phyloP scores from a whole-genome alignment of 2,888 invertebrate species.

The Sinhomidia bicolor region DNA sequence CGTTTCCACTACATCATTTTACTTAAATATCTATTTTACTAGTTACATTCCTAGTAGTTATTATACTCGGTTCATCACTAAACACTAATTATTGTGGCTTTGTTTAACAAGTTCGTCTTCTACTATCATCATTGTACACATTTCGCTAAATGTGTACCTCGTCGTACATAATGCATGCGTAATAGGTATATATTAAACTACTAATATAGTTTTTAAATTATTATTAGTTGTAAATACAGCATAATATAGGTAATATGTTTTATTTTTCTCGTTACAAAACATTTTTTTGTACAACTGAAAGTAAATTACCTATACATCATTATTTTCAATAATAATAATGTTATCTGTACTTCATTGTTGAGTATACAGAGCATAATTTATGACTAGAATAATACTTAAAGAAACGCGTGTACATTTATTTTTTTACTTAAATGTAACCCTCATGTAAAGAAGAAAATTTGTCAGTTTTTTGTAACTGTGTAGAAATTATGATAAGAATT shows the following conservation, averaged over 20 bases:
- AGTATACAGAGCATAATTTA: constrained; percentile 48
- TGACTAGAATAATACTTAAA: constrained; percentile 63
- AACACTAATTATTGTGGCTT: constrained; percentile 22
- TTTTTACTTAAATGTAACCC: constrained; percentile 18
- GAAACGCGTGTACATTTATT: constrained; percentile 31
- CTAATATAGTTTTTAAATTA: background rate
- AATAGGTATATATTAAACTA: background rate
- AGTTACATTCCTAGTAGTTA: background rate
- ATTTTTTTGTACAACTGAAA: constrained; percentile 54
- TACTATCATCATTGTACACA: background rate
- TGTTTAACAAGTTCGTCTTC: constrained; percentile 1
- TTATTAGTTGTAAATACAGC: background rate
- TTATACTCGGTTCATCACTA: background rate
- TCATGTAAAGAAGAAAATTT: background rate
- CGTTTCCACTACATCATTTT: background rate
- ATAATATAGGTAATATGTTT: background rate
- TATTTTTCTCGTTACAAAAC: constrained; percentile 37
- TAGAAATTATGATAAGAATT: background rate
- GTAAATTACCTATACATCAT: constrained; percentile 35
- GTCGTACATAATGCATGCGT: background rate
- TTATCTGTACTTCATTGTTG: constrained; percentile 20
- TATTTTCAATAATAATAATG: background rate
- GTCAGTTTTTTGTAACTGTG: background rate
- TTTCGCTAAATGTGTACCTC: background rate
- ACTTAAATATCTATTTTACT: background rate